phyloP scores from a whole-genome alignment of 2,113 vertebrate species.

The Dasypus novemcinctus region DNA sequence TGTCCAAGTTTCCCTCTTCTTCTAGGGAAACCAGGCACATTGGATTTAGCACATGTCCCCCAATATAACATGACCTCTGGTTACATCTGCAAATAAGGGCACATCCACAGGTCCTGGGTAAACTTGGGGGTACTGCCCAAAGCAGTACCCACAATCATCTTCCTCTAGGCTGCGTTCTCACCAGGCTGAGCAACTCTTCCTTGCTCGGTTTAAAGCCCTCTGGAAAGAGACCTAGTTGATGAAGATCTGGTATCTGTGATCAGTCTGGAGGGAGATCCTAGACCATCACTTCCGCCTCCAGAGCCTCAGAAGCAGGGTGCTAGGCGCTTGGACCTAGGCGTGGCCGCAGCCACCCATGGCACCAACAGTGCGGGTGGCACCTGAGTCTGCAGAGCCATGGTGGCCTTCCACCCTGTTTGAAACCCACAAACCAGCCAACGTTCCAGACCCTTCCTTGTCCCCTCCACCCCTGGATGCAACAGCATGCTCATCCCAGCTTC shows the following conservation, averaged over 20 bases:
- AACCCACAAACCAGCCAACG: no score
- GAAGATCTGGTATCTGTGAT: background rate
- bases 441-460: no score
- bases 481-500: background rate
- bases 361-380: background rate
- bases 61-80: no score
- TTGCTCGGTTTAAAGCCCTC: background rate
- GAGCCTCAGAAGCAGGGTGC: background rate
- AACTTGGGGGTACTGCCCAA: no score
- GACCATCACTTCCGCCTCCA: background rate
- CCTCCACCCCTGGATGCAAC: accelerated
- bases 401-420: no score
- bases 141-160: no score
- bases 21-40: no score
- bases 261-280: background rate
- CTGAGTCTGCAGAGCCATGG: background rate
- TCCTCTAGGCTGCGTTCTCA: background rate
- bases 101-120: no score
- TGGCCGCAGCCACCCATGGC: background rate
- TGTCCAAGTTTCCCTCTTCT: no score
- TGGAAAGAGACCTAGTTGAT: background rate
- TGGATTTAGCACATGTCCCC: no score
- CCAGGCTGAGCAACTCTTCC: background rate
- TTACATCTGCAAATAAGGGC: no score
- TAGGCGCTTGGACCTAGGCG: accelerated